These are phyloP conservation scores for Gymnocypris eckloni DNA, from an alignment of 2,797 vertebrate species.

Conservation along the genomic window DNA sequence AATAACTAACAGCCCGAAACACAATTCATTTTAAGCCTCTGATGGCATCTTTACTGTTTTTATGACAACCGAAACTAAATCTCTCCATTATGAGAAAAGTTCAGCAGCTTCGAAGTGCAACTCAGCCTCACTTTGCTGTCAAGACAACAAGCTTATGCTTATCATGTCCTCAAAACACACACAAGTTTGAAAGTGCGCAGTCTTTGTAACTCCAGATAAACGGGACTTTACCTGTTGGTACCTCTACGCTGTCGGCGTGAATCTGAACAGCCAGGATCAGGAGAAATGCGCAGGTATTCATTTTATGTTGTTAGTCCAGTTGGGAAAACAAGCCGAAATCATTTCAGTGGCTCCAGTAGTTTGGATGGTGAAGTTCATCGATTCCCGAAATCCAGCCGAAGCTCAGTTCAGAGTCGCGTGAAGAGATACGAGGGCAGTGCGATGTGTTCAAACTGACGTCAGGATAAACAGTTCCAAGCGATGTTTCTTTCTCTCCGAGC, in stretches of 20 bases:
- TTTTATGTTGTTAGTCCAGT: slow-evolving; percentile 80
- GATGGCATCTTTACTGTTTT: background rate
- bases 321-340: slow-evolving; percentile 69
- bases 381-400: slow-evolving; percentile 65
- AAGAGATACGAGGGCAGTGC: slow-evolving; percentile 74
- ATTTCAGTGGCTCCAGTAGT: slow-evolving; percentile 71
- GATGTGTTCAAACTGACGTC: slow-evolving; percentile 82
- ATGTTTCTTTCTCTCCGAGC: slow-evolving; percentile 71
- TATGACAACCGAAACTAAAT: background rate
- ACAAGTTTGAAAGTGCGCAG: slow-evolving; percentile 62
- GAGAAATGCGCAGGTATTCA: slow-evolving; percentile 84
- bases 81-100: slow-evolving; percentile 25
- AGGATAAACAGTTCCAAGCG: slow-evolving; percentile 80
- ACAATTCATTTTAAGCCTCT: background rate
- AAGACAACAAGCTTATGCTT: background rate
- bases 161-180: slow-evolving; percentile 14
- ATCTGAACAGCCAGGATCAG: slow-evolving; percentile 80
- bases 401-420: slow-evolving; percentile 71
- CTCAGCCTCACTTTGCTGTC: background rate
- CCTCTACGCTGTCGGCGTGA: slow-evolving; percentile 84
- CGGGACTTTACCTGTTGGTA: slow-evolving; percentile 82
- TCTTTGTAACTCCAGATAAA: slow-evolving; percentile 16
- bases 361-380: slow-evolving; percentile 68
- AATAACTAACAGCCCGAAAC: background rate
- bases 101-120: background rate